These are phyloP conservation scores for Tachyglossus aculeatus DNA, from an alignment of 2,797 vertebrate species.

Conservation along the genomic window DNA sequence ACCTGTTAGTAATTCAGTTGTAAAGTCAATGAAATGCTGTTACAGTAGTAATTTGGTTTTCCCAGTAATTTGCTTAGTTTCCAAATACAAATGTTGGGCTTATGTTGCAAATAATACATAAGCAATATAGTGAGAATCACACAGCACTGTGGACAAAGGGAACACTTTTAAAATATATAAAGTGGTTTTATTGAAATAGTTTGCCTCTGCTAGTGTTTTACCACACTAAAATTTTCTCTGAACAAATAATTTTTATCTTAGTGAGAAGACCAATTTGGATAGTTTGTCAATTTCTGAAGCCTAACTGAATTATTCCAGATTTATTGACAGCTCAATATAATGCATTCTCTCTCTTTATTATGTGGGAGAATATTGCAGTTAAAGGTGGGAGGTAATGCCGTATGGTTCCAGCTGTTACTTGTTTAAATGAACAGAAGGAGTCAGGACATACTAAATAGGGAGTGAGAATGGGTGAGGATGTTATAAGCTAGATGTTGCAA, in stretches of 20 bases:
- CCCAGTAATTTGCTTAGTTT: conserved; percentile 19
- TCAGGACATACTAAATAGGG: neutral
- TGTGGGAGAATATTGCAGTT: neutral
- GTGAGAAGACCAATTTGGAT: neutral
- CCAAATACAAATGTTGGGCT: conserved; percentile 32
- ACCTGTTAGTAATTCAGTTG: conserved; percentile 19
- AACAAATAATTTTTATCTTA: conserved; percentile 13
- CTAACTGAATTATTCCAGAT: neutral
- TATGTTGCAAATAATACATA: conserved; percentile 21
- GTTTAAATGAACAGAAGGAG: neutral
- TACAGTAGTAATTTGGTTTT: conserved; percentile 32
- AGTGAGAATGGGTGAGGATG: neutral
- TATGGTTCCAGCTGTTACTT: neutral
- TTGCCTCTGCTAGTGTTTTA: neutral
- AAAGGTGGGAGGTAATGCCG: neutral
- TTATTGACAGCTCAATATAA: neutral
- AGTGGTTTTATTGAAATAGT: neutral
- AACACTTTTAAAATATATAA: neutral
- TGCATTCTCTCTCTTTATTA: neutral
- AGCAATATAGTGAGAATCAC: neutral
- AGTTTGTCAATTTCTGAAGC: neutral
- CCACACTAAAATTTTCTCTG: neutral
- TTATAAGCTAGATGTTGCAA: neutral
- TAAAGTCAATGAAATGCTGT: conserved; percentile 15
- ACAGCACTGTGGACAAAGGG: too few species aligned